Conservation (phyloP, 1,140 invertebrate species). For the Forficula auricularia region DNA sequence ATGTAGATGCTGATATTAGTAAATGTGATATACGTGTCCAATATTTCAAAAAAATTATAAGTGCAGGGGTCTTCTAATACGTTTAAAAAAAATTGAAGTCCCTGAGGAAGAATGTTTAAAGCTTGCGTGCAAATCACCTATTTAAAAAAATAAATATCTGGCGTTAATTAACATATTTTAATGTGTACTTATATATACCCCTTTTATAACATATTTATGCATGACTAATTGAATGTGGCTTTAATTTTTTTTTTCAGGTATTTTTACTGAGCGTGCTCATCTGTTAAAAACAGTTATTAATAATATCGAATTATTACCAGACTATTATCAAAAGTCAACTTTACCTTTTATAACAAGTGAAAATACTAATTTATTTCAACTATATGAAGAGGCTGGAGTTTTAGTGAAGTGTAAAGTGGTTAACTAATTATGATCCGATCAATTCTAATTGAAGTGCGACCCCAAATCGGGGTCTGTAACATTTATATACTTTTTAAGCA, state of each 20-base stretch:
- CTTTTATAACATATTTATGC: background rate
- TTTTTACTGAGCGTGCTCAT: slow-evolving; percentile 66
- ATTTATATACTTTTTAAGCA: slow-evolving; percentile 3
- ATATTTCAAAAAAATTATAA: no score
- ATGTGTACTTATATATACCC: background rate
- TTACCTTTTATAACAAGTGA: slow-evolving; percentile 52
- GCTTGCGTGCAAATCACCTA: background rate
- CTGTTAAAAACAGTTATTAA: slow-evolving; percentile 74
- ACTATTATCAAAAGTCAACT: slow-evolving; percentile 72
- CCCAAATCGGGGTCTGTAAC: slow-evolving; percentile 8
- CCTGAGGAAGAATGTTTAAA: background rate
- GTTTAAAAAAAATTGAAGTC: no score
- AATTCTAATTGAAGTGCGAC: slow-evolving; percentile 7
- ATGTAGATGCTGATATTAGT: no score
- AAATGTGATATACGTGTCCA: no score
- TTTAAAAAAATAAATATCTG: background rate
- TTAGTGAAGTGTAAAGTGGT: slow-evolving; percentile 8
- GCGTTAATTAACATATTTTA: background rate
- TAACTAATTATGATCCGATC: slow-evolving; percentile 1
- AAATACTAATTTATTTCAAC: slow-evolving; percentile 35
- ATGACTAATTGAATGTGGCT: background rate
- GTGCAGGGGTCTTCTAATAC: no score
- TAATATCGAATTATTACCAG: slow-evolving; percentile 62
- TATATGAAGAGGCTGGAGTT: slow-evolving; percentile 18
- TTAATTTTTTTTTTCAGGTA: slow-evolving; percentile 27